phyloP scores from a whole-genome alignment of 2,113 vertebrate genomes.

The Eulemur macaco region DNA sequence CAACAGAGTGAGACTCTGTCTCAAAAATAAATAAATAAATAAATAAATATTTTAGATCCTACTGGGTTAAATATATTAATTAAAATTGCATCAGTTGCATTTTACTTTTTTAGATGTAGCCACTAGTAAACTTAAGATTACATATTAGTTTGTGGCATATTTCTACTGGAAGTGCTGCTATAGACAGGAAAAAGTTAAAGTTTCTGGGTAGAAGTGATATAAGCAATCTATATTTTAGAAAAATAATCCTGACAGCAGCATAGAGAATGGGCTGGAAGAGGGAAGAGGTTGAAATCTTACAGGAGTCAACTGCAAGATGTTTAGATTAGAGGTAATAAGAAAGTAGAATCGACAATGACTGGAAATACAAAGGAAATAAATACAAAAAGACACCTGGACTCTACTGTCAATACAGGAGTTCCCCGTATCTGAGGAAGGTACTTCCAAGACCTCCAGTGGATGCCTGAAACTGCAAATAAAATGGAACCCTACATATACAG shows the following conservation, averaged over 20 bases:
- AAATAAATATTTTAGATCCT: background rate
- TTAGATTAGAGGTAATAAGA: background rate
- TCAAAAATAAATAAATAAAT: too few species aligned
- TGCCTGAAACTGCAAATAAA: background rate
- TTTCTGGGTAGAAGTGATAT: background rate
- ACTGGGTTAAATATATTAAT: conserved; percentile 17
- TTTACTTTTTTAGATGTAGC: background rate
- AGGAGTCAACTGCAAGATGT: background rate
- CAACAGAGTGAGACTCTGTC: too few species aligned
- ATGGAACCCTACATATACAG: background rate
- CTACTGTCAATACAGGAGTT: background rate
- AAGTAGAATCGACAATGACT: background rate
- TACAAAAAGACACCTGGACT: background rate
- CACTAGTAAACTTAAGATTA: conserved; percentile 11
- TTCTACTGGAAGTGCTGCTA: background rate
- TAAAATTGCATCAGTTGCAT: background rate
- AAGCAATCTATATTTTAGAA: conserved; percentile 3
- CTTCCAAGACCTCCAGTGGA: background rate
- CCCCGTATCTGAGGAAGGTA: background rate
- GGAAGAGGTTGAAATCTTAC: background rate
- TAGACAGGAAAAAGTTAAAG: background rate
- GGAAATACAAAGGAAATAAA: conserved; percentile 6
- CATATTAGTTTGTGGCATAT: background rate
- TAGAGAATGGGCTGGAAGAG: background rate
- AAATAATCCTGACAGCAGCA: background rate